Evolutionary conservation across 2,888 invertebrate species (phyloP), one percentile per base, ranked within the genome.

Genomic region (Lutraria lutraria): DNA sequence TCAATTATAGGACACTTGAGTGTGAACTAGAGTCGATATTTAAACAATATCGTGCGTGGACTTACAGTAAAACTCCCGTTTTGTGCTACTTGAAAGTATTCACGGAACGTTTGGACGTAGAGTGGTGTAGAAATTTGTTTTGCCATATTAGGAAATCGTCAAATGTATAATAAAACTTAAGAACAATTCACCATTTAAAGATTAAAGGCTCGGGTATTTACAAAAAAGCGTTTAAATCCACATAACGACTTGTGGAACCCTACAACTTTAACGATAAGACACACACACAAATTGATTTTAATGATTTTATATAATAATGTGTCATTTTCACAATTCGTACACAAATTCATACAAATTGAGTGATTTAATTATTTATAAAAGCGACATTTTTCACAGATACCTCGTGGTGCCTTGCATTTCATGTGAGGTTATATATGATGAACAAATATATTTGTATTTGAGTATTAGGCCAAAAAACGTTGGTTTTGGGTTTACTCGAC

Each of bases 201-300:
- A 76, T 76, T 25, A 76, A 34, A 34, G 29, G 76, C 19, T 76
- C 31, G 16, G 31, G 6, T 76, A 76, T 76, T 76, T 76, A 76
- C 76, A 34, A 76, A 34, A n/a, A 31, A 31, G 63, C 31, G 31
- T 76, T 34, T 34, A 31, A 76, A 15, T 76, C 43, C 34, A 3
- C 19, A 13, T 76, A 25, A 76, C 19, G 25, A 31, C 31, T 0
- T 76, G 6, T 76, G n/a, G 25, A 8, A 63, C n/a, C n/a, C 43
- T 25, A 68, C 63, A 68, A 68, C 12, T 68, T 68, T 12, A 68
- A 12, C 34, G 76, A 76, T 76, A 76, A 76, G 76, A 31, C 76
- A 76, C 76, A 34, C 16, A 76, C 19, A 34, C 29, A 76, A 76
- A 31, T 76, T 76, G 76, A 76, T 76, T 76, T 76, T 34, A 19